phyloP scores from a whole-genome alignment of 2,797 vertebrate genomes.

The Neolamprologus multifasciatus region DNA sequence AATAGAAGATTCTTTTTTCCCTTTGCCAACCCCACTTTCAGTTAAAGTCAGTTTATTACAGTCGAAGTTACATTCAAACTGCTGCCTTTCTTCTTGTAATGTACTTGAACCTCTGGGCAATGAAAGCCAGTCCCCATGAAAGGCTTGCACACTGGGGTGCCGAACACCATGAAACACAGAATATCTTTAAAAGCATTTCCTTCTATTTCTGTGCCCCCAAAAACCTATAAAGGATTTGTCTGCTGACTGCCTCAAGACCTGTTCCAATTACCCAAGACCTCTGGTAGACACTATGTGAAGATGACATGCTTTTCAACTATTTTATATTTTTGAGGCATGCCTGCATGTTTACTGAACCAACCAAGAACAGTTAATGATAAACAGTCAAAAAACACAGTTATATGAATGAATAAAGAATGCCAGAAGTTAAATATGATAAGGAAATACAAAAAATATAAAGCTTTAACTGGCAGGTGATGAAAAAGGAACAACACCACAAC shows the following conservation, averaged over 20 bases:
- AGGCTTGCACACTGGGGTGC: neutral
- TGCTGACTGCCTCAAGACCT: neutral
- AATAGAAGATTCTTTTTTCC: neutral
- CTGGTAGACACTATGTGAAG: neutral
- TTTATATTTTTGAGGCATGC: neutral
- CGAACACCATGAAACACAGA: neutral
- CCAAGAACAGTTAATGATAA: neutral
- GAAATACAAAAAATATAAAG: neutral
- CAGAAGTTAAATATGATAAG: neutral
- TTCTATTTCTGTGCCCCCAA: neutral
- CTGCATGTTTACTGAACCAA: neutral
- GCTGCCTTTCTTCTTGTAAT: neutral
- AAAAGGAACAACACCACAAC: neutral
- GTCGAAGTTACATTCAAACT: slow-evolving; percentile 4
- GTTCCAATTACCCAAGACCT: neutral
- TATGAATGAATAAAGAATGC: neutral
- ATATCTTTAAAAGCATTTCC: neutral
- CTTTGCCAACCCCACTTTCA: neutral
- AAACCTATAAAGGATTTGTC: neutral
- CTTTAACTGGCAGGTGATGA: neutral
- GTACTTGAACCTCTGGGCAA: slow-evolving; percentile 1
- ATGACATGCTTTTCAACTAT: neutral
- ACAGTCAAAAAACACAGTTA: neutral
- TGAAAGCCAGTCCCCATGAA: neutral
- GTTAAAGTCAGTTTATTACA: slow-evolving; percentile 7